Evolutionary conservation across 1,140 invertebrate genomes (phyloP).

Genomic region (Palaemon carinicauda): DNA sequence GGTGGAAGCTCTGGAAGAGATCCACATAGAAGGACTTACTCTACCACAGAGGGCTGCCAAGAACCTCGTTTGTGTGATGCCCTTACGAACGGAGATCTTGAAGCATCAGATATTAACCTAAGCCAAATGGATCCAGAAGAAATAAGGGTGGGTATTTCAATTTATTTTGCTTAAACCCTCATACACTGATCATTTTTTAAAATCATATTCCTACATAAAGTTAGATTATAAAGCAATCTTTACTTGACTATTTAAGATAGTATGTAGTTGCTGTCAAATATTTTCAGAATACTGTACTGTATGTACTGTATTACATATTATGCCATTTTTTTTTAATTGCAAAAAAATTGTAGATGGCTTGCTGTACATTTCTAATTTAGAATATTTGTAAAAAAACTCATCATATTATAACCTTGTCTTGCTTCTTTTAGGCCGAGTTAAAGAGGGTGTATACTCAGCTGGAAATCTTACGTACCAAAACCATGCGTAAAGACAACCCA

Average conservation of each 20-base stretch:
- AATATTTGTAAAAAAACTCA: background rate
- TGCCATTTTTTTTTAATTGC: no score
- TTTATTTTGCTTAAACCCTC: no score
- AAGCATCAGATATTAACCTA: constrained; percentile 44
- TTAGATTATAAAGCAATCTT: no score
- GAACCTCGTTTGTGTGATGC: constrained; percentile 41
- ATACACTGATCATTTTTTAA: no score
- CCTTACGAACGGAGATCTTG: constrained; percentile 45
- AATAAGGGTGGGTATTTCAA: background rate
- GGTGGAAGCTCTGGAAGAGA: constrained; percentile 13
- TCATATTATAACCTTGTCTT: background rate
- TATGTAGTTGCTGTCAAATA: no score
- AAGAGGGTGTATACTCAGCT: constrained; percentile 92
- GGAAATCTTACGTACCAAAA: constrained; percentile 86
- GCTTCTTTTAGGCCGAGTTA: constrained; percentile 76
- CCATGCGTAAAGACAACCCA: constrained; percentile 90
- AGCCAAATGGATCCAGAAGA: constrained; percentile 49
- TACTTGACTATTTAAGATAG: no score
- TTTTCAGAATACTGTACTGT: no score
- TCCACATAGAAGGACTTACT: constrained; percentile 32
- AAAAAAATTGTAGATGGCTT: no score
- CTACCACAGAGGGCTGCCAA: constrained; percentile 27
- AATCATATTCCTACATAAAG: no score
- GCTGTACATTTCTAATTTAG: no score
- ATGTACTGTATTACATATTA: no score